A percentile compares a stretch with the other conserved stretches of the same genome.
These are phyloP conservation scores for Hemiscyllium ocellatum DNA, from an alignment of 2,113 vertebrate species.

Conservation along the genomic window DNA sequence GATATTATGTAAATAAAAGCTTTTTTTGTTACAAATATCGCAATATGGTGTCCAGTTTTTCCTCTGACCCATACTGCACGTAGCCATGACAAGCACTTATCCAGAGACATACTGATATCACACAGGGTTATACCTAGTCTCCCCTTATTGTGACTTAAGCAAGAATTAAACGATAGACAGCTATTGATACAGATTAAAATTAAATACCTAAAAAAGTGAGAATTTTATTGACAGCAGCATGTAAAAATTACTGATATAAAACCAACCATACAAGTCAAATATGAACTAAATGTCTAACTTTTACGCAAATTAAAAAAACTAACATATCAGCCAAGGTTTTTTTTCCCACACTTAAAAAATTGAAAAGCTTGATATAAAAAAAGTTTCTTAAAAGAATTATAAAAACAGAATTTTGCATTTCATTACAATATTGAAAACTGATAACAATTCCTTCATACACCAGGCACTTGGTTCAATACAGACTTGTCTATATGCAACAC, in stretches of 20 bases:
- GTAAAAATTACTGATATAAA: constrained; percentile 48
- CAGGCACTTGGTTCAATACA: constrained; percentile 77
- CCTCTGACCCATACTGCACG: not conserved
- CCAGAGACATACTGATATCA: not conserved
- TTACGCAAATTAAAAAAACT: constrained; percentile 45
- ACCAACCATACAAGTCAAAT: constrained; percentile 39
- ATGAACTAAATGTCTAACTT: constrained; percentile 50
- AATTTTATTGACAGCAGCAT: constrained; percentile 92
- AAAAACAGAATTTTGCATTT: constrained; percentile 51
- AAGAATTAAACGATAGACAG: not conserved
- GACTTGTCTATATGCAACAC: constrained; percentile 44
- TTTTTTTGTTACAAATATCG: not conserved
- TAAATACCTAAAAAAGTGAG: constrained; percentile 59
- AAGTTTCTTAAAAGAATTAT: constrained; percentile 40
- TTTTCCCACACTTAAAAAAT: constrained; percentile 46
- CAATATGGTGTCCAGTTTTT: not conserved
- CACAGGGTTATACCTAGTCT: too few relatives aligned
- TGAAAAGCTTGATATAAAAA: constrained; percentile 47
- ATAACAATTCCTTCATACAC: constrained; percentile 83
- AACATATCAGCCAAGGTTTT: not conserved
- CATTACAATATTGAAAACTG: constrained; percentile 56
- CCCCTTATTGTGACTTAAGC: not conserved
- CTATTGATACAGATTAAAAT: constrained; percentile 35
- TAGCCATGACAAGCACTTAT: not conserved
- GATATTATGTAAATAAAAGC: too few relatives aligned